phyloP scores from a whole-genome alignment of 2,797 vertebrate species.

The Xenentodon cancila region DNA sequence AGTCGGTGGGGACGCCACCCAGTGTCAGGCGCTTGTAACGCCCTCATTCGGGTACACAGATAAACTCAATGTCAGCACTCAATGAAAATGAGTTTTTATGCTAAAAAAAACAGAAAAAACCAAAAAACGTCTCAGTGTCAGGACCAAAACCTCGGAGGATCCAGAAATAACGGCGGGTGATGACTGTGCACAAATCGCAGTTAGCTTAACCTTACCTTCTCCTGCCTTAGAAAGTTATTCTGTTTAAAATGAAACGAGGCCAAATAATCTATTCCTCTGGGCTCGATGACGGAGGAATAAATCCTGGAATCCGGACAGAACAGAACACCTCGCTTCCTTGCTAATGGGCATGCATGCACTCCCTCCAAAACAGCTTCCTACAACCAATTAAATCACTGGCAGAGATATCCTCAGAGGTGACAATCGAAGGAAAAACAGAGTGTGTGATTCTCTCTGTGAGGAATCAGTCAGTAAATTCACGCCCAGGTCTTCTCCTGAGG shows the following conservation, averaged over 20 bases:
- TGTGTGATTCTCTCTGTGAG: conserved; percentile 64
- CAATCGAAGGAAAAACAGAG: conserved; percentile 61
- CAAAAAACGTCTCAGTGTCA: too few species aligned
- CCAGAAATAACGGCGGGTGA: conserved; percentile 36
- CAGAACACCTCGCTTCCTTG: conserved; percentile 71
- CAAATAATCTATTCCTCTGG: conserved; percentile 62
- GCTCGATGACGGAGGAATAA: conserved; percentile 62
- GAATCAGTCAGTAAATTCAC: conserved; percentile 50
- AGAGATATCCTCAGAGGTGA: conserved; percentile 67
- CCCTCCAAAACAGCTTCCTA: conserved; percentile 63
- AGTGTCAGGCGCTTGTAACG: conserved; percentile 57
- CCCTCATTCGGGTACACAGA: conserved; percentile 30
- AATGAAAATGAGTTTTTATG: too few species aligned
- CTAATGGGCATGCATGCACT: conserved; percentile 60
- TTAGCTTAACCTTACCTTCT: conserved; percentile 38
- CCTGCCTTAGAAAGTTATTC: conserved; percentile 16
- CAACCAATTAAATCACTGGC: conserved; percentile 70
- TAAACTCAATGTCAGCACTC: too few species aligned
- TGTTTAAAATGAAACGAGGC: conserved; percentile 58
- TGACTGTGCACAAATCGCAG: conserved; percentile 61
- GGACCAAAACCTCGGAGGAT: conserved; percentile 39
- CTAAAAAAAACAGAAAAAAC: too few species aligned
- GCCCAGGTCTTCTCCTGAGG: conserved; percentile 50
- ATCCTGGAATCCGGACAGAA: conserved; percentile 65
- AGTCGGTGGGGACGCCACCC: conserved; percentile 27